Percentiles rank a stretch among this genome's conserved stretches.
Evolutionary conservation across 2,888 invertebrate genomes (phyloP).

Genomic region (Colletes collaris): DNA sequence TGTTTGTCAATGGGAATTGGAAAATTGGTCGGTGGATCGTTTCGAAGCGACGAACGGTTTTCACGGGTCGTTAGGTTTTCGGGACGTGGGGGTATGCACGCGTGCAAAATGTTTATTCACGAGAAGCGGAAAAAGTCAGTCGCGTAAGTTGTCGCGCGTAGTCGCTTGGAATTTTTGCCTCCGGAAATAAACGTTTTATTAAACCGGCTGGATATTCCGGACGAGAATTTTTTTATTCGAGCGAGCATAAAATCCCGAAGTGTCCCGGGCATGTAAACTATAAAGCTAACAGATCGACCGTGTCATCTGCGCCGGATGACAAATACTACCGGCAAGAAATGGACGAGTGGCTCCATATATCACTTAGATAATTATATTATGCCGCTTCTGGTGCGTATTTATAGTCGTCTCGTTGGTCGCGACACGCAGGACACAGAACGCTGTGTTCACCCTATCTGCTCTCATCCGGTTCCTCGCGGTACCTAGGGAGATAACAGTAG

Average conservation of each 20-base stretch:
- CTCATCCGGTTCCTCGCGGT: slow-evolving; percentile 52
- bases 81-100: not conserved
- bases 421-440: slow-evolving; percentile 49
- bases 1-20: too few relatives aligned
- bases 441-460: slow-evolving; percentile 61
- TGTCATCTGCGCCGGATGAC: slow-evolving; percentile 73
- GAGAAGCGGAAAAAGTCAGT: slow-evolving; percentile 17
- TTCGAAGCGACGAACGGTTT: not conserved
- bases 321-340: slow-evolving; percentile 73
- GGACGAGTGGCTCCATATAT: slow-evolving; percentile 76
- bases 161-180: slow-evolving; percentile 30
- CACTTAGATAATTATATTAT: slow-evolving; percentile 82
- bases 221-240: not conserved
- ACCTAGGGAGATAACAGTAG: slow-evolving; percentile 60
- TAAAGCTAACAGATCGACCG: slow-evolving; percentile 67
- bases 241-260: slow-evolving; percentile 9
- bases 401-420: slow-evolving; percentile 60
- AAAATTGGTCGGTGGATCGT: too few relatives aligned
- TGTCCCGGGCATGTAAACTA: slow-evolving; percentile 23
- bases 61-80: not conserved
- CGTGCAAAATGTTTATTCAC: slow-evolving; percentile 35
- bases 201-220: slow-evolving; percentile 25
- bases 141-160: slow-evolving; percentile 10
- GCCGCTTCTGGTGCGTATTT: slow-evolving; percentile 71
- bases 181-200: slow-evolving; percentile 64